phyloP scores from a whole-genome alignment of 2,888 invertebrate species.

The Nipponacmea schrenckii region DNA sequence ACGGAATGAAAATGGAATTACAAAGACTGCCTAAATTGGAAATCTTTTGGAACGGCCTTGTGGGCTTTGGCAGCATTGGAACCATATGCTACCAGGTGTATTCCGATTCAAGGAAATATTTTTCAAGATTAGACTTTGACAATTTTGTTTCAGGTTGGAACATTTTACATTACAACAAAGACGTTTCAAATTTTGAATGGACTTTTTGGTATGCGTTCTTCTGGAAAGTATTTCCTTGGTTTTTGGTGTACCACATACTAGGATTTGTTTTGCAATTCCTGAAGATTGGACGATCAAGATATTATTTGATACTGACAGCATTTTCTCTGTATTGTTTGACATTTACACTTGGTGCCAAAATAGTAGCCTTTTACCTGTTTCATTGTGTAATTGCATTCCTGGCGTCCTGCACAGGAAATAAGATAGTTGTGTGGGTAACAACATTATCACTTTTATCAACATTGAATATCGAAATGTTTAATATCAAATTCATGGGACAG shows the following conservation, averaged over 20 bases:
- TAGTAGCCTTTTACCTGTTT: constrained; percentile 35
- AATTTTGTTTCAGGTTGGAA: neutral
- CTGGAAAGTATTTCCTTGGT: constrained; percentile 72
- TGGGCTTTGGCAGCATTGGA: neutral
- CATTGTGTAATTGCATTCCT: constrained; percentile 41
- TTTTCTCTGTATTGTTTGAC: constrained; percentile 36
- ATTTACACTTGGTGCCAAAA: constrained; percentile 39
- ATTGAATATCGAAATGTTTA: constrained; percentile 44
- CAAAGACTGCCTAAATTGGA: too few species aligned
- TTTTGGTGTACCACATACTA: constrained; percentile 64
- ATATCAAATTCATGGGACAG: constrained; percentile 36
- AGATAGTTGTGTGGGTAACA: constrained; percentile 40
- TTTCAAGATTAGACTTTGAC: neutral
- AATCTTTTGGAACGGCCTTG: too few species aligned
- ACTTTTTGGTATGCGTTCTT: constrained; percentile 74
- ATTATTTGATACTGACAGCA: constrained; percentile 20
- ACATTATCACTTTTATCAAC: constrained; percentile 43
- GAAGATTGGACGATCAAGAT: neutral
- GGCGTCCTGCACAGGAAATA: constrained; percentile 28
- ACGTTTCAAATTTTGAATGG: constrained; percentile 81
- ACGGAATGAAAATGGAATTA: too few species aligned
- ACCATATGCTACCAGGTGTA: neutral
- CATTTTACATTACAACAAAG: constrained; percentile 64
- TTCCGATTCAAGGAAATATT: neutral
- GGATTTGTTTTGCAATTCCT: constrained; percentile 15